phyloP scores from a whole-genome alignment of 2,888 invertebrate species.

The Prosopocoilus inquinatus region DNA sequence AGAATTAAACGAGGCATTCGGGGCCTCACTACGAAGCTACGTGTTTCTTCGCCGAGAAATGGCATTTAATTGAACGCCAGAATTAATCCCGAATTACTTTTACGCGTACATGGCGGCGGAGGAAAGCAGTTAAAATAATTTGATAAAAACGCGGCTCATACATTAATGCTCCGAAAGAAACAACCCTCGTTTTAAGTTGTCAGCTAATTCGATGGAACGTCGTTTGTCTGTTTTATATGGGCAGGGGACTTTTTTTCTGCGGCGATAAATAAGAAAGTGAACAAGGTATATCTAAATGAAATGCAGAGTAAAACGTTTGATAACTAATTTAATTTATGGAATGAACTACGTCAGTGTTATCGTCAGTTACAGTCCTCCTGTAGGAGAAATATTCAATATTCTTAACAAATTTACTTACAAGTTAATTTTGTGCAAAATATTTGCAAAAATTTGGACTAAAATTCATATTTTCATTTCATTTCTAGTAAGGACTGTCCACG shows the following conservation, averaged over 20 bases:
- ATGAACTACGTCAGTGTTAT: not conserved
- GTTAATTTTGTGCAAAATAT: no score
- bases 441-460: no score
- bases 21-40: constrained; percentile 20
- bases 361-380: no score
- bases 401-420: no score
- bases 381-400: no score
- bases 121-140: constrained; percentile 39
- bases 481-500: no score
- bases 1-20: constrained; percentile 24
- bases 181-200: constrained; percentile 4
- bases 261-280: constrained; percentile 35
- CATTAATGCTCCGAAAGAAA: constrained; percentile 25
- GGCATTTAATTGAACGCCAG: constrained; percentile 31
- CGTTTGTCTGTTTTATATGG: constrained; percentile 37
- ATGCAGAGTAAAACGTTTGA: constrained; percentile 36
- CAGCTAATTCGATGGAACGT: constrained; percentile 37
- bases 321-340: constrained; percentile 37
- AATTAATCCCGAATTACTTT: constrained; percentile 34
- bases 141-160: constrained; percentile 35
- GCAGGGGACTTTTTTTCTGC: constrained; percentile 29
- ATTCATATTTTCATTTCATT: no score
- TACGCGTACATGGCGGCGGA: constrained; percentile 34
- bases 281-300: constrained; percentile 36
- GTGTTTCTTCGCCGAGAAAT: constrained; percentile 20